Evolutionary conservation across 2,888 invertebrate species (phyloP).

Genomic region (Limnephilus rhombicus): DNA sequence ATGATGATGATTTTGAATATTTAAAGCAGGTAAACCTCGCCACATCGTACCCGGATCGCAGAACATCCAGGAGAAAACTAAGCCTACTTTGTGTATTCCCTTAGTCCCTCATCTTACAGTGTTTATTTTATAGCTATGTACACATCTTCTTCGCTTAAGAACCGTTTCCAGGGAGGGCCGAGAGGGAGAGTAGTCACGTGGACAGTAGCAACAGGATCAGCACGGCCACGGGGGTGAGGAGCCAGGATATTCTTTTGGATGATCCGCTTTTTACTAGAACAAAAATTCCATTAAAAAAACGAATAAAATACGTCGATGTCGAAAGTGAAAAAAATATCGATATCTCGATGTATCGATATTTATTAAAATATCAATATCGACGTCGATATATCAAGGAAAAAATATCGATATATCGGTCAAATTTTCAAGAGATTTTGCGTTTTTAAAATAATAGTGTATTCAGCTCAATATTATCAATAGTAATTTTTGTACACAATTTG

Average conservation of each 20-base stretch:
- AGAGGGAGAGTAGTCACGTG: neutral
- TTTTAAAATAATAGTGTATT: no score
- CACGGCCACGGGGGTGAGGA: neutral
- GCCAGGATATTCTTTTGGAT: neutral
- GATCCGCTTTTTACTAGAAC: neutral
- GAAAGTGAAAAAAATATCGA: no score
- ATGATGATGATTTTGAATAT: neutral
- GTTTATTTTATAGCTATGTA: constrained; percentile 1
- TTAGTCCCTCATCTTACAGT: neutral
- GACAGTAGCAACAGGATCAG: neutral
- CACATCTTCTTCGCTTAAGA: neutral
- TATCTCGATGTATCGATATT: no score
- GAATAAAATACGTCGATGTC: no score
- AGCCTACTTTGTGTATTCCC: neutral
- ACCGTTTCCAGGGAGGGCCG: neutral
- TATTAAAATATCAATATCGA: no score
- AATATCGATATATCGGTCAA: no score
- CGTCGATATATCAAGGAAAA: no score
- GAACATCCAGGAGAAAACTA: neutral
- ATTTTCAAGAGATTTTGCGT: no score
- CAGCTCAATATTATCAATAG: no score
- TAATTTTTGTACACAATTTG: no score
- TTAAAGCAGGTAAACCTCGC: neutral
- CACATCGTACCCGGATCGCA: neutral
- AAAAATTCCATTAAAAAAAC: neutral